Conservation (phyloP, 2,888 invertebrate genomes). For the Metopia argyrocephala region DNA sequence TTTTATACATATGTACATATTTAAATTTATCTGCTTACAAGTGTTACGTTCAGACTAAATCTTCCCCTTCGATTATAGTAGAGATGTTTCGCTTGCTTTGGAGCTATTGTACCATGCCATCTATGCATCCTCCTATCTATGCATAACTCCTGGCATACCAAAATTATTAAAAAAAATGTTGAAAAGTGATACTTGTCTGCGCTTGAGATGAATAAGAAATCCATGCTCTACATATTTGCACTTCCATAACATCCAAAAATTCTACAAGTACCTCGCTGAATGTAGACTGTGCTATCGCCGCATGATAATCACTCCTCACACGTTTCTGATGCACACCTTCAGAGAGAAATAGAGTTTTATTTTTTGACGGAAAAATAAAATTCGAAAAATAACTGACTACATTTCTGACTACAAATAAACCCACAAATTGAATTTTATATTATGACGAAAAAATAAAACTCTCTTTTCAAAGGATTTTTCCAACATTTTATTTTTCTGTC, state of each 20-base stretch:
- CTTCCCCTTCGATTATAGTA: background rate
- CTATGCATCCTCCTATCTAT: no score
- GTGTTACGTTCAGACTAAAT: constrained; percentile 2
- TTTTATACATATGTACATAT: no score
- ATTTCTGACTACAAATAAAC: no score
- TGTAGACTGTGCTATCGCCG: no score
- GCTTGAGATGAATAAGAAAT: background rate
- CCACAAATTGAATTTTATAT: no score
- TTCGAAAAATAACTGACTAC: no score
- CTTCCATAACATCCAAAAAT: background rate
- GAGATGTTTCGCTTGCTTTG: background rate
- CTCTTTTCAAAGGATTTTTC: no score
- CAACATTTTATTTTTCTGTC: no score
- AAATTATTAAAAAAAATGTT: no score
- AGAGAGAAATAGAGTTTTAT: constrained; percentile 2
- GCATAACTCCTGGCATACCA: no score
- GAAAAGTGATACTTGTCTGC: background rate
- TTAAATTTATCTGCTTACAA: constrained; percentile 1
- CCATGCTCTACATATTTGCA: background rate
- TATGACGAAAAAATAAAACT: no score
- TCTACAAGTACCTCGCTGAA: background rate
- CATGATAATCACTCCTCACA: background rate
- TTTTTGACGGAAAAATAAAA: no score
- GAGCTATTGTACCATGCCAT: background rate
- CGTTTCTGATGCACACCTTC: background rate